Evolutionary conservation across 2,888 invertebrate genomes (phyloP).

Genomic region (Agonum fuliginosum): DNA sequence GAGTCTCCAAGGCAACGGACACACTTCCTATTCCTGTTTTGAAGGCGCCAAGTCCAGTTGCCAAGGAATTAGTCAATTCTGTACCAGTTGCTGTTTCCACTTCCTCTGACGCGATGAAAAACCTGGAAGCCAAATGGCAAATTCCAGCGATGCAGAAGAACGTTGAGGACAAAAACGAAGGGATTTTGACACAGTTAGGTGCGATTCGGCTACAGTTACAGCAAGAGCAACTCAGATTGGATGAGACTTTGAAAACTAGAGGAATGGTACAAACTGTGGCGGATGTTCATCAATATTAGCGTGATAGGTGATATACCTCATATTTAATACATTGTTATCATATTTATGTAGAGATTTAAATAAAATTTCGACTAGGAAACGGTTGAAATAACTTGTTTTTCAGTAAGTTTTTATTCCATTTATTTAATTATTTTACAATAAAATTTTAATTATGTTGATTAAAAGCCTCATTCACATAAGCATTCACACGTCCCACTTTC

Average conservation of each 20-base stretch:
- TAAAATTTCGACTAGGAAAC: no score
- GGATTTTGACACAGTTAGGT: slow-evolving; percentile 81
- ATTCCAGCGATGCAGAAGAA: slow-evolving; percentile 80
- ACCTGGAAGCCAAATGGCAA: slow-evolving; percentile 75
- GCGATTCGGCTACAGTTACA: slow-evolving; percentile 81
- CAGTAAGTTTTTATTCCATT: no score
- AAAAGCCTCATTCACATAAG: no score
- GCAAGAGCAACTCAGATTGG: slow-evolving; percentile 78
- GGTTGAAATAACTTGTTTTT: no score
- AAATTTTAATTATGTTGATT: no score
- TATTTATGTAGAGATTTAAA: no score
- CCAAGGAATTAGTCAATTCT: slow-evolving; percentile 71
- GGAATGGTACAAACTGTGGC: slow-evolving; percentile 68
- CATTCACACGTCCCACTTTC: no score
- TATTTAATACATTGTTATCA: no score
- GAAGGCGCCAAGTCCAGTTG: slow-evolving; percentile 73
- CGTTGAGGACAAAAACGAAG: slow-evolving; percentile 72
- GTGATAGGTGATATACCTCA: no score
- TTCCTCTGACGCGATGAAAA: slow-evolving; percentile 68
- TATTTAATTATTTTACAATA: no score
- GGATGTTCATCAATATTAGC: slow-evolving; percentile 45
- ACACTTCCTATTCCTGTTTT: slow-evolving; percentile 78
- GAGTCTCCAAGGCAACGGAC: slow-evolving; percentile 12
- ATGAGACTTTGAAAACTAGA: slow-evolving; percentile 70
- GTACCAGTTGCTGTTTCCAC: slow-evolving; percentile 66